These are phyloP conservation scores for Oegoconia quadripuncta DNA, from an alignment of 2,888 invertebrate species.

Conservation along the genomic window DNA sequence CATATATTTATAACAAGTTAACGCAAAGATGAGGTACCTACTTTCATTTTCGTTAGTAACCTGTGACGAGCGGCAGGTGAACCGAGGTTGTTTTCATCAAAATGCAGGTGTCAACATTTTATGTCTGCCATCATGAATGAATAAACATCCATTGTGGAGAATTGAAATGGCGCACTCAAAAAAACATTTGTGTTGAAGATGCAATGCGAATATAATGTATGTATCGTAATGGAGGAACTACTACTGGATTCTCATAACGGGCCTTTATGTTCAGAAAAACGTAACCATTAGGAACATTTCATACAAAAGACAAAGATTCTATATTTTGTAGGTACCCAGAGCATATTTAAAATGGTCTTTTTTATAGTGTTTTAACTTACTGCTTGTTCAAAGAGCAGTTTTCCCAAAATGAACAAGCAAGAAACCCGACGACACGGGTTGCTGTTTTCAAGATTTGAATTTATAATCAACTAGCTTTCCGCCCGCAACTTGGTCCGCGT, in stretches of 20 bases:
- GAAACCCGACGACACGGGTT: no score
- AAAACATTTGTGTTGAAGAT: constrained; percentile 57
- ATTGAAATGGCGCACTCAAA: constrained; percentile 52
- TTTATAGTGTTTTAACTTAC: no score
- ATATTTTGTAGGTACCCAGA: not conserved
- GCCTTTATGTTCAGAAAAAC: constrained; percentile 18
- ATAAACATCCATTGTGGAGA: constrained; percentile 44
- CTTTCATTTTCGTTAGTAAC: constrained; percentile 46
- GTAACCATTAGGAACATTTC: not conserved
- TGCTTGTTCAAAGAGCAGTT: no score
- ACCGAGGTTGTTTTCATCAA: constrained; percentile 30
- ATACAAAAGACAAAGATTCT: not conserved
- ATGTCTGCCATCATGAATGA: constrained; percentile 32
- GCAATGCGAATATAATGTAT: constrained; percentile 47
- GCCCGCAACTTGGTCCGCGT: no score
- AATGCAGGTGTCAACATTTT: constrained; percentile 40
- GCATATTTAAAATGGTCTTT: not conserved
- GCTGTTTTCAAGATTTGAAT: no score
- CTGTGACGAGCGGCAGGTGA: constrained; percentile 39
- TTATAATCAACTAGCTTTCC: no score
- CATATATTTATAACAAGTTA: not conserved
- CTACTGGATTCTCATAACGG: constrained; percentile 66
- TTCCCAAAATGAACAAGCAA: no score
- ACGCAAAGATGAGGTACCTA: constrained; percentile 28
- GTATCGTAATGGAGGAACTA: constrained; percentile 61